Conservation (phyloP, 2,113 vertebrate genomes). For the Pterocles orientalis region DNA sequence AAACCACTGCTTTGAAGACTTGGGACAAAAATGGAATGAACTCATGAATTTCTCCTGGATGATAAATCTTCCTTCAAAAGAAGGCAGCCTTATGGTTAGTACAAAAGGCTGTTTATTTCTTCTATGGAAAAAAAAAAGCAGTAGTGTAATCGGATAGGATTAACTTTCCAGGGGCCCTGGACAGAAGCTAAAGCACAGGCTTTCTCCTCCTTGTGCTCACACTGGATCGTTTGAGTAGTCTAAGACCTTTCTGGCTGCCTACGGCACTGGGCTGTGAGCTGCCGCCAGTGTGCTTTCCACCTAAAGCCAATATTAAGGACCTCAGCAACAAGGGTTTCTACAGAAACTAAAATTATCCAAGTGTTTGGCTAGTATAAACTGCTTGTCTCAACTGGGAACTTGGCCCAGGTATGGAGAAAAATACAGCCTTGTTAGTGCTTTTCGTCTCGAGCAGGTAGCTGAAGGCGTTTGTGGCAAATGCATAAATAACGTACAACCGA, state of each 20-base stretch:
- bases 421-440: not conserved
- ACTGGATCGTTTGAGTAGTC: not conserved
- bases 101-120: conserved; percentile 64
- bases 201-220: not conserved
- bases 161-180: conserved; percentile 49
- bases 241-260: not conserved
- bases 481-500: not conserved
- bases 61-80: conserved; percentile 49
- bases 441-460: not conserved
- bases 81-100: conserved; percentile 41
- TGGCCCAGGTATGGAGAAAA: not conserved
- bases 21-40: not conserved
- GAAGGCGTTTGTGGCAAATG: not conserved
- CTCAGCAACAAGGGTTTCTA: not conserved
- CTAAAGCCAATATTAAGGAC: not conserved
- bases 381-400: not conserved
- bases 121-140: not conserved
- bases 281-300: not conserved
- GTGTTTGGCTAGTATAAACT: not conserved
- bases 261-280: not conserved
- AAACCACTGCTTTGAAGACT: not conserved
- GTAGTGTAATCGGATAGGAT: conserved; percentile 46
- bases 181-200: not conserved
- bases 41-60: conserved; percentile 28
- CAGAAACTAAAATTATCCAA: not conserved